These are phyloP conservation scores for Hylyphantes graminicola DNA, from an alignment of 1,140 invertebrate species.

Conservation along the genomic window DNA sequence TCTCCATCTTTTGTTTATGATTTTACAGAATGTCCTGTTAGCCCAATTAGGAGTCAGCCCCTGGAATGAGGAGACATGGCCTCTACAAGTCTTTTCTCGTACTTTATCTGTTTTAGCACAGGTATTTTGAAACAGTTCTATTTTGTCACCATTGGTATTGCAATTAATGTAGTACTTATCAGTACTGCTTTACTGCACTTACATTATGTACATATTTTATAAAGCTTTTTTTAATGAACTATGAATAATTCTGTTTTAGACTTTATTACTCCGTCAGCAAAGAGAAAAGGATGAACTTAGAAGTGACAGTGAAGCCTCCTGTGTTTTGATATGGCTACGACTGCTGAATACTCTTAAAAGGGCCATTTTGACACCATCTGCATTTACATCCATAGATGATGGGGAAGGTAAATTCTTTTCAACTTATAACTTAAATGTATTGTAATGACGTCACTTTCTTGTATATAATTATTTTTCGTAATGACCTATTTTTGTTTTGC, in stretches of 20 bases:
- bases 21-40: slow-evolving; percentile 69
- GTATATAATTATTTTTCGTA: too few species aligned
- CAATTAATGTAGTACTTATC: neutral
- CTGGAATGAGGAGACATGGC: slow-evolving; percentile 77
- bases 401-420: slow-evolving; percentile 40
- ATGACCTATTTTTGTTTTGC: too few species aligned
- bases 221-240: neutral
- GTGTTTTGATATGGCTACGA: slow-evolving; percentile 90
- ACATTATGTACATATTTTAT: neutral
- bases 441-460: too few species aligned
- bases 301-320: slow-evolving; percentile 77
- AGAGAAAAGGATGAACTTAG: slow-evolving; percentile 75
- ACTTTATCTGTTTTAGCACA: slow-evolving; percentile 85
- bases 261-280: slow-evolving; percentile 79
- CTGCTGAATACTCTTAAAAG: slow-evolving; percentile 87
- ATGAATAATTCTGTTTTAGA: slow-evolving; percentile 42
- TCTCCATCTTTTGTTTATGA: neutral
- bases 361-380: slow-evolving; percentile 72
- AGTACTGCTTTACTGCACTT: neutral
- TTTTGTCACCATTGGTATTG: neutral
- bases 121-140: slow-evolving; percentile 64
- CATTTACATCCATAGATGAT: slow-evolving; percentile 52
- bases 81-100: slow-evolving; percentile 84
- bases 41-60: slow-evolving; percentile 82
- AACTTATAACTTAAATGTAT: too few species aligned